Evolutionary conservation across 2,113 vertebrate genomes (phyloP).

Genomic region (Mesoclemmys tuberculata): DNA sequence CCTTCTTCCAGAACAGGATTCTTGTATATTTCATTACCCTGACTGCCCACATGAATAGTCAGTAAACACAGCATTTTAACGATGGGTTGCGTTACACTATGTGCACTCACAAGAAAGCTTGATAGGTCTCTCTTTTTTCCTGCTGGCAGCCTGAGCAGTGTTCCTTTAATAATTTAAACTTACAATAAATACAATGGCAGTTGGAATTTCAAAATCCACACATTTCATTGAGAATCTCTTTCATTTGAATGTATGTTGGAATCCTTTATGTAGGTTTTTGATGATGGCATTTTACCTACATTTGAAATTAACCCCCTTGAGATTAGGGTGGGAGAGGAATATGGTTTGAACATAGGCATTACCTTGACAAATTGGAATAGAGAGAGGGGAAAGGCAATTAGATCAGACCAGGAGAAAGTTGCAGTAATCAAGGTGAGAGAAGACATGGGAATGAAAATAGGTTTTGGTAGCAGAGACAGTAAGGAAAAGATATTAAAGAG

Average conservation of each 20-base stretch:
- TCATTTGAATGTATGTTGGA: neutral
- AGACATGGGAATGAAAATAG: neutral
- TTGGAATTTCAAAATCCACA: neutral
- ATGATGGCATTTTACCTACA: neutral
- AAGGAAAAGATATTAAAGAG: neutral
- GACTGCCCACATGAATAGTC: neutral
- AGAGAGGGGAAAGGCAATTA: neutral
- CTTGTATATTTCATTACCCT: neutral
- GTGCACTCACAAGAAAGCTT: neutral
- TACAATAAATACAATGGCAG: neutral
- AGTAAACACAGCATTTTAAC: neutral
- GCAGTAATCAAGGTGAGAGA: rapidly evolving
- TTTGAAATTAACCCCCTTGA: neutral
- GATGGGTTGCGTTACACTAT: neutral
- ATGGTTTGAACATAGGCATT: neutral
- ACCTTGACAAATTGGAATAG: neutral
- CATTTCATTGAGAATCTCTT: neutral
- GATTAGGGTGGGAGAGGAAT: neutral
- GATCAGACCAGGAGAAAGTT: neutral
- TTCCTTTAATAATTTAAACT: neutral
- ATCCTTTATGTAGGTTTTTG: neutral
- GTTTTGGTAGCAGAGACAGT: neutral
- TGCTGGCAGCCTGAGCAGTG: neutral
- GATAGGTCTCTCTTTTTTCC: neutral
- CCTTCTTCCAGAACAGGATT: neutral